A percentile compares a stretch with the other conserved stretches of the same genome.
Conservation (phyloP, 2,888 invertebrate species). For the Julus scandinavius region DNA sequence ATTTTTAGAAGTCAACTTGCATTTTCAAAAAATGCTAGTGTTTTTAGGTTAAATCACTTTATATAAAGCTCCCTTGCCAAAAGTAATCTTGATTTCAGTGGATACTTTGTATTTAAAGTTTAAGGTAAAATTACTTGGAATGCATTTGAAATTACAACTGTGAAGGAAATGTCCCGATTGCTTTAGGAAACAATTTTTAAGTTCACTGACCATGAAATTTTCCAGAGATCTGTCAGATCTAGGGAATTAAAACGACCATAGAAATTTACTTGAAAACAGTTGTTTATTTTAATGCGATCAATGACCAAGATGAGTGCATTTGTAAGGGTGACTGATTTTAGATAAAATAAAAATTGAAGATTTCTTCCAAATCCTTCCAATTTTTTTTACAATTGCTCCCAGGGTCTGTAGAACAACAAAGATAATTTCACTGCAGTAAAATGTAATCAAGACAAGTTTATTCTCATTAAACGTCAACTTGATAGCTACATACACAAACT, state of each 20-base stretch:
- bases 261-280: not conserved
- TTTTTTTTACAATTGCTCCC: too few species aligned
- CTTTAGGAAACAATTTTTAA: not conserved
- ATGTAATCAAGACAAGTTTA: too few species aligned
- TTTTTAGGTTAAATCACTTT: too few species aligned
- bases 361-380: not conserved
- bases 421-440: too few species aligned
- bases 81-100: not conserved
- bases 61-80: not conserved
- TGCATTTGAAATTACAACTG: not conserved
- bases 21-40: too few species aligned
- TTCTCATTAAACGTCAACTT: too few species aligned
- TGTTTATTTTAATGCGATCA: constrained; percentile 35
- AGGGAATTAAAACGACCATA: not conserved
- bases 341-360: not conserved
- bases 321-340: constrained; percentile 8
- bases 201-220: constrained; percentile 6
- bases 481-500: not conserved
- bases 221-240: not conserved
- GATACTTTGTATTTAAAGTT: too few species aligned
- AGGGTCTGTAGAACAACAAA: too few species aligned
- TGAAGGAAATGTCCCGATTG: not conserved
- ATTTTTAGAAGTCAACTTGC: too few species aligned
- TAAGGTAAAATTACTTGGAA: too few species aligned
- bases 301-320: constrained; percentile 21